Evolutionary conservation across 2,797 vertebrate species (phyloP), one percentile per base, ranked within the genome.

Genomic region (Perdix hodgsoniae): DNA sequence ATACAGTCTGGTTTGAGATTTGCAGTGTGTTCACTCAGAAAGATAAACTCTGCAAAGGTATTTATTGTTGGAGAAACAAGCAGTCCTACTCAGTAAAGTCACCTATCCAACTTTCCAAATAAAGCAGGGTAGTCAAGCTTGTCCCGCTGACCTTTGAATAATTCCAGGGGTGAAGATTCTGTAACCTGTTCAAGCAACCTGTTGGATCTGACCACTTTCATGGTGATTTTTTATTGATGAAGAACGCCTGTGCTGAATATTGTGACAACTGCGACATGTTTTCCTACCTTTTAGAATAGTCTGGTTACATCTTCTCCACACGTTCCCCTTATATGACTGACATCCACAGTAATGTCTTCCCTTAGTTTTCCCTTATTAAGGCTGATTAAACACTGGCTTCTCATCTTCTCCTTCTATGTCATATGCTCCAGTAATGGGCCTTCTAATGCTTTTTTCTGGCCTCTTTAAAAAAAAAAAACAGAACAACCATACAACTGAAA

Each of bases 141-240:
- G 1, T 37, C 29, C 42, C 67, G 5, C 3, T 31, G 52, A 24
- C 12, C 50, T 83, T 63, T 75, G 8, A 33, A 12, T 63, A 37
- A 8, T 14, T 42, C 37, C 31, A 52, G 45, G 42, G 33, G 59
- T 15, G 12, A 44, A 83, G 26, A 75, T n/a, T 57, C 47, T 42
- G 63, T 35, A 77, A 2, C 6, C 4, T 75, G 12, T 29, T 37
- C 24, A 11, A 33, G 23, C 24, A 79, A 21, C 31, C 14, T 71
- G 33, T 14, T 80, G 4, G 47, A 59, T 13, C 11, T 80, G 21
- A 44, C 7, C 37, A 49, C 31, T 27, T 80, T 64, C 39, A 44
- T 1, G 0, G 11, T 44, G 21, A 31, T 19, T 1, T 4, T 56
- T 33, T 61, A 35, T 59, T 59, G 2, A 1, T 16, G 39, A 35